Base-by-base conservation (phyloP, 2,888 invertebrate genomes). In the Athalia cordata region DNA sequence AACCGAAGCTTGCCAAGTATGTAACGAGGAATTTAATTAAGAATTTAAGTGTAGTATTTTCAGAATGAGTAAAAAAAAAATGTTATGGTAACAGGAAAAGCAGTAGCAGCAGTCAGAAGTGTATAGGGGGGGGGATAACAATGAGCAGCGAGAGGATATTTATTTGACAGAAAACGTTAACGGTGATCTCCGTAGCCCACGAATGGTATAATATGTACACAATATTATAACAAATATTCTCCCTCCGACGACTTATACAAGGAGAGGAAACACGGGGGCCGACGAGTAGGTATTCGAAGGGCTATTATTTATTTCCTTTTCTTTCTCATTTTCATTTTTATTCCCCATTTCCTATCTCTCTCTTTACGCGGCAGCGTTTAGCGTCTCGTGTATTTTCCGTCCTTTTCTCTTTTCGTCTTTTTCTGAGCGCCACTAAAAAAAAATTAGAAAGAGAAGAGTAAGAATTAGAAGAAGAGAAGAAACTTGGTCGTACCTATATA, bases 141-240 rank as follows among this genome's bases (percentile, higher is more conserved):
- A 61, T 6, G 3, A 29, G 67, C 52, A 9, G n/a, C n/a, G 55
- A n/a, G 52, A 15, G 68, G 52, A 68, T 68, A 68, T 68, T 68
- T 50, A 68, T 68, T 68, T 68, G 68, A 68, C 68, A 68, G 68
- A 52, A 68, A 68, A 50, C 52, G 68, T 68, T 68, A 55, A 55
- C 68, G 68, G 5, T 55, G 55, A 68, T 68, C 68, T 52, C 68
- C 55, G 55, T 9, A 50, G 68, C 52, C 29, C 29, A 29, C 29
- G 29, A 29, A 29, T 29, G 29, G 29, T 29, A 29, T 29, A 29
- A 29, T 29, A 29, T 29, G 29, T 29, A 29, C 43, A 68, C 13
- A 68, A 68, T 55, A 68, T 52, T 68, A 43, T 29, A 43, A 68
- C 29, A 68, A 68, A 68, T 47, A 68, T 68, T 13, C 68, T 68